Percentiles rank a stretch among this genome's conserved stretches.
phyloP scores from a whole-genome alignment of 2,888 invertebrate genomes.

The Hirtodrosophila trivittata region DNA sequence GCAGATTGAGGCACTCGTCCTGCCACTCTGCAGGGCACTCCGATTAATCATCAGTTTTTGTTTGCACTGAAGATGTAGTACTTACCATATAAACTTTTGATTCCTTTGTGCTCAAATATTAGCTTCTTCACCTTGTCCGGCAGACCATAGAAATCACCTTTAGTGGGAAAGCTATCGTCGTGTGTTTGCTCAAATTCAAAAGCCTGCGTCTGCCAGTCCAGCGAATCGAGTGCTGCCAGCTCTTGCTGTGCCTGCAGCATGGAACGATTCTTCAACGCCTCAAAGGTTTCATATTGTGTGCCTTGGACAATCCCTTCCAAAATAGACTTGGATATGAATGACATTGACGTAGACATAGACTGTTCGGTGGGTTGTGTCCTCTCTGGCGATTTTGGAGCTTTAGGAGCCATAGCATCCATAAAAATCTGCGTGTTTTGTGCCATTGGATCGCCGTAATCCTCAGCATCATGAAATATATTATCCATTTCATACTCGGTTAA shows the following conservation, averaged over 20 bases:
- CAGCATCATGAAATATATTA: slow-evolving; percentile 59
- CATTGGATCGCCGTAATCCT: slow-evolving; percentile 42
- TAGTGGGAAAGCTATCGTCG: slow-evolving; percentile 65
- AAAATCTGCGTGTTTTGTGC: slow-evolving; percentile 82
- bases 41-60: slow-evolving; percentile 1
- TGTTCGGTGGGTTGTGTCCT: slow-evolving; percentile 31
- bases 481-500: slow-evolving; percentile 51
- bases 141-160: slow-evolving; percentile 90
- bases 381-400: slow-evolving; percentile 59
- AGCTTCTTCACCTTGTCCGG: slow-evolving; percentile 89
- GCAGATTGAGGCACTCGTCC: slow-evolving; percentile 92
- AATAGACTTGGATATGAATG: slow-evolving; percentile 43
- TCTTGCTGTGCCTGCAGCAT: slow-evolving; percentile 43
- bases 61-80: too few species aligned
- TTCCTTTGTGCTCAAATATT: slow-evolving; percentile 90
- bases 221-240: slow-evolving; percentile 57
- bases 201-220: slow-evolving; percentile 80
- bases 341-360: slow-evolving; percentile 40
- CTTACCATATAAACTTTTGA: slow-evolving; percentile 92
- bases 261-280: slow-evolving; percentile 66
- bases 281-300: slow-evolving; percentile 80
- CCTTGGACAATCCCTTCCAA: slow-evolving; percentile 68
- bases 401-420: slow-evolving; percentile 77
- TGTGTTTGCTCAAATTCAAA: slow-evolving; percentile 57
- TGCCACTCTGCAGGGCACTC: slow-evolving; percentile 93